Base-by-base conservation (phyloP, 2,797 vertebrate species). In the Sarcoramphus papa region DNA sequence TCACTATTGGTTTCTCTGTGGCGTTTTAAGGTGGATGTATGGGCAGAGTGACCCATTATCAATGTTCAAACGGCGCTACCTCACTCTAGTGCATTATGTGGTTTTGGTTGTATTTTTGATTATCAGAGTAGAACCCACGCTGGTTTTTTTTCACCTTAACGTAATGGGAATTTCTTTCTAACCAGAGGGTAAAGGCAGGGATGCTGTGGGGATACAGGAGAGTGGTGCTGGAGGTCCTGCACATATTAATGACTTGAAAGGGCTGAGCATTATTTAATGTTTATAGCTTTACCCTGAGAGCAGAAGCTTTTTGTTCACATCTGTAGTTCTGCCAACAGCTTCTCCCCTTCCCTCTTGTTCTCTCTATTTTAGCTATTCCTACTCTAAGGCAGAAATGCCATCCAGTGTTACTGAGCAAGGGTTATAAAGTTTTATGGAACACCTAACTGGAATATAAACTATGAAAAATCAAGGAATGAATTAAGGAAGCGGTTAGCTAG, bases 91-190 rank as follows among this genome's bases (percentile, higher is more conserved):
- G 57, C 30, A 2, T 40, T 82, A 27, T 25, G 28, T 80, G 40
- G 13, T 7, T 77, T 94, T 85, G 21, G 11, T 59, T 88, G 47
- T 43, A n/a, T 77, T 68, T 89, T 83, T 54, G 41, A 33, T 93
- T 91, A 47, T 62, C 25, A 16, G 20, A 57, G n/a, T 23, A 54
- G 63, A 90, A 45, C 21, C 6, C 8, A 1, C 33, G 4, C 1
- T 9, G 37, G 37, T 2, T 17, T 23, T 14, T 14, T 1, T 4
- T 4, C 1, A 22, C 4, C 10, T 37, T 21, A 65, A 51, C 1
- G 0, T 23, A 75, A 62, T 31, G 10, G 25, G 19, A 45, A 15
- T 80, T 80, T 56, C 13, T 94, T 91, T 92, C 37, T 85, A 89
- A 57, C 4, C 4, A 5, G 41, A 57, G 8, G 2, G 7, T 81